Evolutionary conservation across 2,113 vertebrate species (phyloP), one percentile per base, ranked within the genome.

Genomic region (Rhinolophus sinicus): DNA sequence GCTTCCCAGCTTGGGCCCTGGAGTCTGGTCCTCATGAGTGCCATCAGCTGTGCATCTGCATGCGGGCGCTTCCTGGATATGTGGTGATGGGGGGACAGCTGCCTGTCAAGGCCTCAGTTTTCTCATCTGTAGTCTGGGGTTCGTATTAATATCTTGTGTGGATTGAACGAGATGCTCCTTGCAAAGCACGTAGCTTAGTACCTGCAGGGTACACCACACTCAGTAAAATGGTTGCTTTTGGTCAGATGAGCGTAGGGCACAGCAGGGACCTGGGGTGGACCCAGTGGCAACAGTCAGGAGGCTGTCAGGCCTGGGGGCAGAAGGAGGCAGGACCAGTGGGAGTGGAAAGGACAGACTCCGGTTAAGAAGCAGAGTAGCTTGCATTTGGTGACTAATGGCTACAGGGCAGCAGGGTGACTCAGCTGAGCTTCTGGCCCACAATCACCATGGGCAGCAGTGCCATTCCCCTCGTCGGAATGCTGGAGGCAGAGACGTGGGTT

Each of bases 81-180:
- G 2, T 50, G 76, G 77, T 38, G 4, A 1, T 35, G 35, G 58
- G 14, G 54, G n/a, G 56, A 58, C 10, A 54, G 58, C n/a, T 56
- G 47, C 40, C 44, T 86, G 1, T 21, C 38, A 54, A 18, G 52
- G 28, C n/a, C 33, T 76, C 81, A 14, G 56, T 69, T 65, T 86
- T 82, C 54, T 82, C 44, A 56, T 33, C 69, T 83, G 11, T 44
- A 83, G 18, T 54, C 30, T 67, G 22, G 30, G 33, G 18, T 76
- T 60, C 30, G 13, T 82, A 15, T 67, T 40, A 78, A 18, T 89
- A n/a, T 33, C 44, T 80, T 44, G 8, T 62, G 64, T 52, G 56
- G 35, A 47, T 81, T 69, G 81, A 89, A 64, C 82, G 60, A 95
- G 52, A n/a, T 54, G 21, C 33, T 92, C 60, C 77, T 82, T 88